phyloP scores from a whole-genome alignment of 2,888 invertebrate genomes.

The Nephrotoma guestfalica region DNA sequence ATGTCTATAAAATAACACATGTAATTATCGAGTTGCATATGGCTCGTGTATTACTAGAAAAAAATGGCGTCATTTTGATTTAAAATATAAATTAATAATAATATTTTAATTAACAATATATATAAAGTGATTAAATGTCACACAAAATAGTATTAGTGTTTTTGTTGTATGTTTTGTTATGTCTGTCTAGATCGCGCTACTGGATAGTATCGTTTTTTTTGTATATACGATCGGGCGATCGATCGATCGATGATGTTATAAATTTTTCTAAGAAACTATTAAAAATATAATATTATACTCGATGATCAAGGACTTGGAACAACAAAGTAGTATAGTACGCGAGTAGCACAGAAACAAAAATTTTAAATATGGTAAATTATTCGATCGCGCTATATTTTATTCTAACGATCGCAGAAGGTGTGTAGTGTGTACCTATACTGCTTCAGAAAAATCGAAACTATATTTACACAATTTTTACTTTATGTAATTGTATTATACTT shows the following conservation, averaged over 20 bases:
- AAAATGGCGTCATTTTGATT: not conserved
- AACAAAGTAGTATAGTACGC: not conserved
- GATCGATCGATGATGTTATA: not conserved
- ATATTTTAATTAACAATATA: not conserved
- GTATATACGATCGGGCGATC: not conserved
- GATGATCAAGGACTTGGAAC: not conserved
- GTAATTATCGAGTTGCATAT: not conserved
- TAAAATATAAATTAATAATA: not conserved
- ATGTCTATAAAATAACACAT: not conserved
- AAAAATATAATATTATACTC: not conserved
- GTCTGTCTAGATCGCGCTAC: not conserved
- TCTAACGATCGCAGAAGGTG: not conserved
- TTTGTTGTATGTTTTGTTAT: not conserved
- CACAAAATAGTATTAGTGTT: not conserved
- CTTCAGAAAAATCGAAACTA: not conserved
- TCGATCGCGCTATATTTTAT: not conserved
- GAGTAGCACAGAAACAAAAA: not conserved
- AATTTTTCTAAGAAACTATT: not conserved
- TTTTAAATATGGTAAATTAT: not conserved
- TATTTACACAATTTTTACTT: not conserved
- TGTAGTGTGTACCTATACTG: not conserved
- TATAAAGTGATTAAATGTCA: not conserved
- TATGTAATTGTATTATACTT: not conserved
- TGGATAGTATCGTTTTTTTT: not conserved
- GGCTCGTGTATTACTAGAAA: not conserved